phyloP scores from a whole-genome alignment of 2,797 vertebrate species.

The Erethizon dorsatum region DNA sequence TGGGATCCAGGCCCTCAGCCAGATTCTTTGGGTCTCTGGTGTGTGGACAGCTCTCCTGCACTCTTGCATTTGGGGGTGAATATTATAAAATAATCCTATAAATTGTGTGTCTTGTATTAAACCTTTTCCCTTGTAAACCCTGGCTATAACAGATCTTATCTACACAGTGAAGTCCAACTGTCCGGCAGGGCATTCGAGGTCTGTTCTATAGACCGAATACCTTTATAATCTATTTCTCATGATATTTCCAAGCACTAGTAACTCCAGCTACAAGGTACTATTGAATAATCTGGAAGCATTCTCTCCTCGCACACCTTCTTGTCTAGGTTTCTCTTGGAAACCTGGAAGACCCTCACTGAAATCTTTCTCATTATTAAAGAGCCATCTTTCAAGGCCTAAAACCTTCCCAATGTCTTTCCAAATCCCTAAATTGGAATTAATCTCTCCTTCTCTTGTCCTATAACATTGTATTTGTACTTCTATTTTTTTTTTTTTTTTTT shows the following conservation, averaged over 20 bases:
- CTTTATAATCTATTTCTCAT: background rate
- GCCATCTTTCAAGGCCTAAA: background rate
- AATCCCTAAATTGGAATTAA: slow-evolving; percentile 21
- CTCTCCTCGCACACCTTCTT: background rate
- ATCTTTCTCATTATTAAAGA: background rate
- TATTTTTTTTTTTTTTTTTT: too few species aligned
- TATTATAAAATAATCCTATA: background rate
- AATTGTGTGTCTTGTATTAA: background rate
- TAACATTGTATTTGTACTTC: background rate
- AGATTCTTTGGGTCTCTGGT: background rate
- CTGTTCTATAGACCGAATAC: background rate
- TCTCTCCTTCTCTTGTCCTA: background rate
- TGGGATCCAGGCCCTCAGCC: background rate
- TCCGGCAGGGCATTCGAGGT: background rate
- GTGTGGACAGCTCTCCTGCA: background rate
- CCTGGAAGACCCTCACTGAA: background rate
- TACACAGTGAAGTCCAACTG: background rate
- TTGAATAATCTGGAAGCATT: background rate
- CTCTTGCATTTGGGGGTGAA: background rate
- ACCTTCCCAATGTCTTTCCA: slow-evolving; percentile 4
- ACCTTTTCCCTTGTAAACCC: background rate
- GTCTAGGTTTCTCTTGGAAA: background rate
- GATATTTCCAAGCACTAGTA: background rate
- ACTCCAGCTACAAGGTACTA: background rate
- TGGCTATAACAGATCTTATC: background rate